These are phyloP conservation scores for Drosophila mulleri DNA, from an alignment of 2,888 invertebrate species.

Conservation along the genomic window DNA sequence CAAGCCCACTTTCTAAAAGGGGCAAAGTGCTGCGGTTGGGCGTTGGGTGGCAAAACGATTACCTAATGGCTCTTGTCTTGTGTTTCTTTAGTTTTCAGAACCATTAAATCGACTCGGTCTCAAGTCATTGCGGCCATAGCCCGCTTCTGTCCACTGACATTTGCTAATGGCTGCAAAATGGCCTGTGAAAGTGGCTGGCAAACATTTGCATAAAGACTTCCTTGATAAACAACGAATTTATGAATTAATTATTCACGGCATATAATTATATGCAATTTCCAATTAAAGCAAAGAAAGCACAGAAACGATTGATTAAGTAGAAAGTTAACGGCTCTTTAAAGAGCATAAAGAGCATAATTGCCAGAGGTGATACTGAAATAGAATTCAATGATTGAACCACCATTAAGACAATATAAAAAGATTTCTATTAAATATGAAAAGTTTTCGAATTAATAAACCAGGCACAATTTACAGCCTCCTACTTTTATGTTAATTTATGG, in stretches of 20 bases:
- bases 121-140: constrained; percentile 27
- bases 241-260: constrained; percentile 27
- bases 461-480: neutral
- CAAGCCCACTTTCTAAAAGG: constrained; percentile 10
- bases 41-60: constrained; percentile 20
- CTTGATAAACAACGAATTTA: constrained; percentile 7
- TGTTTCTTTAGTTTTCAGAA: constrained; percentile 21
- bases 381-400: neutral
- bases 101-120: constrained; percentile 18
- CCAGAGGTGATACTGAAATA: neutral
- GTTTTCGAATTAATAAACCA: neutral
- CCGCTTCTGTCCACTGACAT: constrained; percentile 13
- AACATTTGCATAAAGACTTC: constrained; percentile 32
- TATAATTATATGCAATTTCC: constrained; percentile 17
- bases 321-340: constrained; percentile 3
- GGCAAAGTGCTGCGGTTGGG: constrained; percentile 3
- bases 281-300: constrained; percentile 9
- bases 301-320: neutral
- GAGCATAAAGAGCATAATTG: neutral
- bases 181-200: constrained; percentile 30
- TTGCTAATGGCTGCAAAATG: constrained; percentile 36
- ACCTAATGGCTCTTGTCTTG: constrained; percentile 19
- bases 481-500: neutral
- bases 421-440: too few relatives aligned
- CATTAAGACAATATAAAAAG: neutral